Evolutionary conservation across 2,113 vertebrate species (phyloP).

Genomic region (Thryonomys swinderianus): DNA sequence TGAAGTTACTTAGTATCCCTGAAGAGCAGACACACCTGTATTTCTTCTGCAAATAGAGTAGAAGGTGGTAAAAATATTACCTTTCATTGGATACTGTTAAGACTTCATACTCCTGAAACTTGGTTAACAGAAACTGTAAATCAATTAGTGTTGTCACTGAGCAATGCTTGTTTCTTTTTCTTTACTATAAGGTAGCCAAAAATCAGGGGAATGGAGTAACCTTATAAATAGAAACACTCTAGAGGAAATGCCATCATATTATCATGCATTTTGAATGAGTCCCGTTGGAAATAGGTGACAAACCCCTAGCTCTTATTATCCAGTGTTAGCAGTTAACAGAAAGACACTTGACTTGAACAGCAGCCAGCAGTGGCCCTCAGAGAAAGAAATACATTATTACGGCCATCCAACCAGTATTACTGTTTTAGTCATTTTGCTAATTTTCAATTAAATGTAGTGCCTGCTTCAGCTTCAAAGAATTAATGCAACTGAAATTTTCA

Average conservation of each 20-base stretch:
- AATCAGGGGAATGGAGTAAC: neutral
- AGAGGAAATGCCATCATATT: slow-evolving; percentile 48
- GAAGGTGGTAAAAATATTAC: neutral
- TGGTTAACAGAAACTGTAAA: neutral
- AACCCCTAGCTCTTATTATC: neutral
- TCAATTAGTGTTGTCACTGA: neutral
- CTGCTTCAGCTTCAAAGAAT: neutral
- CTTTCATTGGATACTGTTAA: neutral
- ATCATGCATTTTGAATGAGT: slow-evolving; percentile 46
- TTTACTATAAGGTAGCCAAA: neutral
- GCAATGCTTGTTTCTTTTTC: neutral
- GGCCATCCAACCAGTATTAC: neutral
- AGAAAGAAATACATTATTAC: neutral
- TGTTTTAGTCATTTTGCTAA: slow-evolving; percentile 42
- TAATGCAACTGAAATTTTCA: slow-evolving; percentile 18
- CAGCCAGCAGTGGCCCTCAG: neutral
- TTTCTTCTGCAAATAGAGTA: slow-evolving; percentile 46
- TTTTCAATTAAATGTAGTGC: slow-evolving; percentile 34
- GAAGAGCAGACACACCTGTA: neutral
- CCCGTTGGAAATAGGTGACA: slow-evolving; percentile 35
- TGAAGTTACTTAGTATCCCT: neutral
- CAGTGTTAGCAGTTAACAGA: neutral
- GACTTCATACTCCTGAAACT: neutral
- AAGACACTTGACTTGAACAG: neutral
- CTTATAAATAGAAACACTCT: slow-evolving; percentile 55